These are phyloP conservation scores for Lucinisca nassula DNA, from an alignment of 2,888 invertebrate species.

Conservation along the genomic window DNA sequence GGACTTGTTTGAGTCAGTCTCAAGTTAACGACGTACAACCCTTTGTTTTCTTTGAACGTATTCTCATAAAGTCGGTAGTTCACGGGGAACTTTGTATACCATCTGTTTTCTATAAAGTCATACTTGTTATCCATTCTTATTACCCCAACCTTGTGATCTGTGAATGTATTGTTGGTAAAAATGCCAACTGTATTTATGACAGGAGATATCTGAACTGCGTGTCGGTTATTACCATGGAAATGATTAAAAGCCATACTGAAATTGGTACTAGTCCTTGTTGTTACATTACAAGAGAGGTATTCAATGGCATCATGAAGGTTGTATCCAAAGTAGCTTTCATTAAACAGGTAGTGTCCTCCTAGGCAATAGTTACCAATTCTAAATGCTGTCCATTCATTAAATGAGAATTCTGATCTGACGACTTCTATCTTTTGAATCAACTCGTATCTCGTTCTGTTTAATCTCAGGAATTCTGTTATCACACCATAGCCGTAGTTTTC, in stretches of 20 bases:
- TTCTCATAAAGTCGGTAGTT: constrained; percentile 89
- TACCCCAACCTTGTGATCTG: constrained; percentile 94
- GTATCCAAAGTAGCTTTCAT: constrained; percentile 96
- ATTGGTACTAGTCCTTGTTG: constrained; percentile 79
- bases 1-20: constrained; percentile 96
- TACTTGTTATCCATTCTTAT: constrained; percentile 94
- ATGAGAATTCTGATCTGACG: constrained; percentile 95
- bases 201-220: constrained; percentile 86
- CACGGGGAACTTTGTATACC: constrained; percentile 85
- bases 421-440: constrained; percentile 88
- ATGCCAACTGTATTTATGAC: constrained; percentile 86
- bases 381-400: constrained; percentile 96
- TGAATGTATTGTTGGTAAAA: constrained; percentile 94
- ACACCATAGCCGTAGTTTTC: constrained; percentile 94
- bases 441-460: constrained; percentile 84
- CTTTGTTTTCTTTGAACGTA: constrained; percentile 95
- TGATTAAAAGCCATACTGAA: constrained; percentile 86
- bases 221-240: constrained; percentile 84
- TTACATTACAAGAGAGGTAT: constrained; percentile 94
- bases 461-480: constrained; percentile 82
- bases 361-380: constrained; percentile 97
- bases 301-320: constrained; percentile 94
- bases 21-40: constrained; percentile 95
- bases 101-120: constrained; percentile 84
- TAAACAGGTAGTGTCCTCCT: constrained; percentile 91